Evolutionary conservation across 2,797 vertebrate genomes (phyloP).

Genomic region (Carapus acus): DNA sequence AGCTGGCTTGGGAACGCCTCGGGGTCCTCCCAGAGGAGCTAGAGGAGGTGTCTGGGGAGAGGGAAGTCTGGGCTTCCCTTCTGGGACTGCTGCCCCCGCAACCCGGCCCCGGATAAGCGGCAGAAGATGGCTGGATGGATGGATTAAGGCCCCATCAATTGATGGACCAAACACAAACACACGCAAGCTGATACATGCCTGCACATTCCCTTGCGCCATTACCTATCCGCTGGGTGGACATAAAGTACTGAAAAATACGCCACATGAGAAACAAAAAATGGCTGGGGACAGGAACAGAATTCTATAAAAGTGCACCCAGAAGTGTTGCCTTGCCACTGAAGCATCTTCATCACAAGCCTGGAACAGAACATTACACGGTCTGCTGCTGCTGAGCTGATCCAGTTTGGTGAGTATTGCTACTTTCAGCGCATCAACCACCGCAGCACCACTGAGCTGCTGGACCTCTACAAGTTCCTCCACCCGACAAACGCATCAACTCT

Average conservation of each 20-base stretch:
- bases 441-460: background rate
- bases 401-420: conserved; percentile 24
- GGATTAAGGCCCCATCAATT: conserved; percentile 48
- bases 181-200: conserved; percentile 51
- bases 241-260: conserved; percentile 32
- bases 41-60: too few relatives aligned
- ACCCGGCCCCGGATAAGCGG: too few relatives aligned
- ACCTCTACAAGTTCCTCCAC: conserved; percentile 8
- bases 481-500: background rate
- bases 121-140: too few relatives aligned
- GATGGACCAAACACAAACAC: too few relatives aligned
- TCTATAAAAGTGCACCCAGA: conserved; percentile 34
- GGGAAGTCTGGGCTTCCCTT: too few relatives aligned
- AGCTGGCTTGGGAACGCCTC: too few relatives aligned
- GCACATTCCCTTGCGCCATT: conserved; percentile 29
- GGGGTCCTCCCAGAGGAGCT: too few relatives aligned
- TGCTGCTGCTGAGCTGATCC: too few relatives aligned
- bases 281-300: conserved; percentile 6
- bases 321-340: background rate
- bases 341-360: background rate
- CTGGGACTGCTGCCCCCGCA: too few relatives aligned
- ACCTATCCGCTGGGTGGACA: conserved; percentile 18
- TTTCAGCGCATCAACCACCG: conserved; percentile 4
- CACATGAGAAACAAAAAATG: conserved; percentile 18
- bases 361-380: too few relatives aligned